Conservation (phyloP, 2,888 invertebrate species). For the Melanchra persicariae region DNA sequence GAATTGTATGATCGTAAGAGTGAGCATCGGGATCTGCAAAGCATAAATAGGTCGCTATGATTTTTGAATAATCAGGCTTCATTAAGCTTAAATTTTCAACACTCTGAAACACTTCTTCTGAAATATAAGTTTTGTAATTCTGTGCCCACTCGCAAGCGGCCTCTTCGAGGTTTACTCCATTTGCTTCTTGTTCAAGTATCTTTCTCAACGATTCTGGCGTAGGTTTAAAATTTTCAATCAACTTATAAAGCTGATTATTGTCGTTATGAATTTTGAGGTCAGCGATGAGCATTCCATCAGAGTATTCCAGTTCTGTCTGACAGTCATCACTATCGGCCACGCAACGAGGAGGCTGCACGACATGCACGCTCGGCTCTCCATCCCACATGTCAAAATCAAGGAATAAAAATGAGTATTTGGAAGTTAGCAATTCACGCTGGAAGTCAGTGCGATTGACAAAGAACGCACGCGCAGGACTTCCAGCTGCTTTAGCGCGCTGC, state of each 20-base stretch:
- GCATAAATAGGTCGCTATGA: conserved; percentile 57
- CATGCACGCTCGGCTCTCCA: neutral
- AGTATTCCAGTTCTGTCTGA: conserved; percentile 24
- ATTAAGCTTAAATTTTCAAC: neutral
- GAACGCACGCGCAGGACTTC: neutral
- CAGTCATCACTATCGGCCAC: conserved; percentile 7
- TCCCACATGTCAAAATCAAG: conserved; percentile 58
- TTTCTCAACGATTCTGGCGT: conserved; percentile 4
- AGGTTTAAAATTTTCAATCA: conserved; percentile 16
- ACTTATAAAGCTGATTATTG: conserved; percentile 3
- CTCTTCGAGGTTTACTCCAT: conserved; percentile 12
- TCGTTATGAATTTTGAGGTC: neutral
- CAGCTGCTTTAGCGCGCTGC: neutral
- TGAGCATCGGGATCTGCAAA: conserved; percentile 35
- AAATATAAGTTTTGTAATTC: neutral
- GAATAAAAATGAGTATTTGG: conserved; percentile 52
- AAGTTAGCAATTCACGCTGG: neutral
- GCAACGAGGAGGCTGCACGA: conserved; percentile 41
- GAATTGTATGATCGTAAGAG: neutral
- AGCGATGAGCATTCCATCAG: conserved; percentile 34
- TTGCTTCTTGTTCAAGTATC: conserved; percentile 27
- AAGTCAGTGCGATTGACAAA: conserved; percentile 16
- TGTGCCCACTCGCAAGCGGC: conserved; percentile 25
- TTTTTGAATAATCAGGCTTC: neutral
- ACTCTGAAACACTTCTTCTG: neutral